Percentiles rank a stretch among this genome's conserved stretches.
These are phyloP conservation scores for Drosophila miranda DNA, from an alignment of 1,140 invertebrate genomes.

Conservation along the genomic window DNA sequence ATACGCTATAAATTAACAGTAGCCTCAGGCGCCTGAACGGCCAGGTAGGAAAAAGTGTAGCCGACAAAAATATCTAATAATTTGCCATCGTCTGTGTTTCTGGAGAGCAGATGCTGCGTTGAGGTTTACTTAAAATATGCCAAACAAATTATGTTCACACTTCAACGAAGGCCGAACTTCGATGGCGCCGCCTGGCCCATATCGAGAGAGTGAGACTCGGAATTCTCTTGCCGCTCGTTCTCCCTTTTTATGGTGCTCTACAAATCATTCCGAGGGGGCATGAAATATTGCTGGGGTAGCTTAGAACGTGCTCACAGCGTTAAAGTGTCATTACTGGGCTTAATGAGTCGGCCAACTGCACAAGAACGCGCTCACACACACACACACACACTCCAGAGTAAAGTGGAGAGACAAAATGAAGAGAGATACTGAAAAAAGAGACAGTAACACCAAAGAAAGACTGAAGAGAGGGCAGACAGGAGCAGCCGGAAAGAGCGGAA, in stretches of 20 bases:
- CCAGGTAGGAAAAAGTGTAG: background rate
- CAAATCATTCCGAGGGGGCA: constrained; percentile 75
- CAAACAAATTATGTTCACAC: constrained; percentile 71
- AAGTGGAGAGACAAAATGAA: constrained; percentile 6
- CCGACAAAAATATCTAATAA: constrained; percentile 17
- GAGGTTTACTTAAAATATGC: constrained; percentile 63
- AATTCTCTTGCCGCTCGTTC: background rate
- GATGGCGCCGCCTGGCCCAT: constrained; percentile 29
- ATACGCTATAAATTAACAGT: background rate
- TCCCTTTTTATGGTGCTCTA: constrained; percentile 36
- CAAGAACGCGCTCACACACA: constrained; percentile 18
- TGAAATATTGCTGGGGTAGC: constrained; percentile 67
- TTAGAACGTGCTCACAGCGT: constrained; percentile 75
- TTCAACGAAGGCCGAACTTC: constrained; percentile 52
- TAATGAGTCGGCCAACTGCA: constrained; percentile 68
- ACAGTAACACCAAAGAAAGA: constrained; percentile 1
- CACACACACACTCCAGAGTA: constrained; percentile 13
- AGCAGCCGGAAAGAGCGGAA: background rate
- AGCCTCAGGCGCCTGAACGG: constrained; percentile 1
- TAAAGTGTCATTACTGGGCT: constrained; percentile 78
- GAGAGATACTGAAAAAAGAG: constrained; percentile 5
- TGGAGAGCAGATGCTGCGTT: constrained; percentile 43
- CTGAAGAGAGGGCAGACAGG: background rate
- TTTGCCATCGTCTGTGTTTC: constrained; percentile 25
- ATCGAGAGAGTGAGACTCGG: constrained; percentile 1